phyloP scores from a whole-genome alignment of 2,888 invertebrate genomes.

The Aphidius colemani region DNA sequence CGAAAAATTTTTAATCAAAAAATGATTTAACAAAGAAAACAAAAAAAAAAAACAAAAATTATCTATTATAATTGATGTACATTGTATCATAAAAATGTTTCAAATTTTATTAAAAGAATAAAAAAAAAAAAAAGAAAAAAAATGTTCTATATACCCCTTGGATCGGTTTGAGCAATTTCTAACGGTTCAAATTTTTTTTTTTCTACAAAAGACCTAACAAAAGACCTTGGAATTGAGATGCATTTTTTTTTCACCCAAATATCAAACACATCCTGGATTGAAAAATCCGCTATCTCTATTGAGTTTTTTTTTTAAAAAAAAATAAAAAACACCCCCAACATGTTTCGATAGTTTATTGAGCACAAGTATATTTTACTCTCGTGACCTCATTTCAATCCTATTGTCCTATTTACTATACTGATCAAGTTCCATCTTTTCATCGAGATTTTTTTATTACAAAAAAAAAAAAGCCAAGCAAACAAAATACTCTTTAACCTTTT shows the following conservation, averaged over 20 bases:
- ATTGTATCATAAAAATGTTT: too few relatives aligned
- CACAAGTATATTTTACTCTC: slow-evolving; percentile 44
- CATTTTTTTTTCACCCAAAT: slow-evolving; percentile 10
- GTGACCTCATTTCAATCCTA: slow-evolving; percentile 48
- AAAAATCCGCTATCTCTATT: slow-evolving; percentile 30
- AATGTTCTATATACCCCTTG: slow-evolving; percentile 13
- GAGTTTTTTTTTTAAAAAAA: slow-evolving; percentile 18
- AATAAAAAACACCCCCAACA: slow-evolving; percentile 28
- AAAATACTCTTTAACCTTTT: slow-evolving; percentile 26
- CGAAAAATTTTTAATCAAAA: too few relatives aligned
- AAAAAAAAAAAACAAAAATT: too few relatives aligned
- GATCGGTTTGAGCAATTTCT: slow-evolving; percentile 25
- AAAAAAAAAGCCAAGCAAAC: slow-evolving; percentile 18
- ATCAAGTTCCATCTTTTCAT: slow-evolving; percentile 31
- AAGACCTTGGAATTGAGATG: slow-evolving; percentile 12
- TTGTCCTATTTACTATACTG: slow-evolving; percentile 26
- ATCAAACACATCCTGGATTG: slow-evolving; percentile 20
- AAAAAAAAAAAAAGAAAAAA: slow-evolving; percentile 6
- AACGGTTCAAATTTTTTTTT: slow-evolving; percentile 27
- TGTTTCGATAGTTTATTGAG: slow-evolving; percentile 33
- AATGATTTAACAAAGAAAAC: too few relatives aligned
- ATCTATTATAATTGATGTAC: too few relatives aligned
- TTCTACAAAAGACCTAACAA: slow-evolving; percentile 17
- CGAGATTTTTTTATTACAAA: not conserved
- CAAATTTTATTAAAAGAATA: not conserved